Evolutionary conservation across 2,888 invertebrate genomes (phyloP).

Genomic region (Fragum fragum): DNA sequence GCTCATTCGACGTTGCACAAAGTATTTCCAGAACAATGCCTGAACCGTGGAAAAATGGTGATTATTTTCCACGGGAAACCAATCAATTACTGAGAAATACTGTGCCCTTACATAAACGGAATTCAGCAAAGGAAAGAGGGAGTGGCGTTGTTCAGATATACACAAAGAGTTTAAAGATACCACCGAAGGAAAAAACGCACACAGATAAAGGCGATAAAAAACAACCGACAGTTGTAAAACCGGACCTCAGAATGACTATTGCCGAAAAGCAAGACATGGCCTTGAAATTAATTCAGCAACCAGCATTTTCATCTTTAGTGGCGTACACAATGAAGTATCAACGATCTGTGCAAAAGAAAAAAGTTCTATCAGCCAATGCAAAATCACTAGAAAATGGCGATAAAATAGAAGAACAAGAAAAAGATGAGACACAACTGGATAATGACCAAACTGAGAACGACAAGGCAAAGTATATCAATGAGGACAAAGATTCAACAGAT

Average conservation of each 20-base stretch:
- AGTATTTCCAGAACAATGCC: background rate
- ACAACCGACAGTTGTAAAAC: background rate
- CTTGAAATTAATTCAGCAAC: background rate
- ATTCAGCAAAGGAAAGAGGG: background rate
- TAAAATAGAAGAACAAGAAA: background rate
- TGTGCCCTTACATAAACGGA: no score
- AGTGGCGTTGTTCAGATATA: background rate
- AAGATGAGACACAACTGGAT: background rate
- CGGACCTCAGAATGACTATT: background rate
- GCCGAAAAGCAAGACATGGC: background rate
- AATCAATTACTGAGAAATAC: no score
- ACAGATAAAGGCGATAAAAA: background rate
- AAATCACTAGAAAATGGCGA: background rate
- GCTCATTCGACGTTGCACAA: background rate
- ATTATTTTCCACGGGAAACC: no score
- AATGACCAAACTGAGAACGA: background rate
- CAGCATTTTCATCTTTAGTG: constrained; percentile 9
- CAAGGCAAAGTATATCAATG: background rate
- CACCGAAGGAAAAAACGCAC: background rate
- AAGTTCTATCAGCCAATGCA: background rate
- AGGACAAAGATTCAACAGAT: background rate
- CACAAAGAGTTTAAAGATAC: constrained; percentile 4
- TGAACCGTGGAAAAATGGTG: no score
- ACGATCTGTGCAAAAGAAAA: background rate
- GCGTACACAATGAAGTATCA: constrained; percentile 12